Conservation (phyloP, 2,888 invertebrate species). For the Ephialtes manifestator region DNA sequence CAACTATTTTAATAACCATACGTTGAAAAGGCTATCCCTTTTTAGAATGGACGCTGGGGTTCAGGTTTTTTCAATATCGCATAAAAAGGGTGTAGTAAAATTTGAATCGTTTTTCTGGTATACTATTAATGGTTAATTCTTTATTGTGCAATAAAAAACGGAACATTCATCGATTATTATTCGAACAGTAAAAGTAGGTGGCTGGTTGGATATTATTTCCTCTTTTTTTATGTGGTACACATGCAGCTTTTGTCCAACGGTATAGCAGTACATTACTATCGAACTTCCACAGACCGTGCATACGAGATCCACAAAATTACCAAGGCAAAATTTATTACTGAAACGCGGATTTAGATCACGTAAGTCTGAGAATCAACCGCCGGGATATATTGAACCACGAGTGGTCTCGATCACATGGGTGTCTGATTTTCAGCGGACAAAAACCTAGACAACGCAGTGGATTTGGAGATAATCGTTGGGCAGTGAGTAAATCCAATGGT, state of each 20-base stretch:
- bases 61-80: too few species aligned
- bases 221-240: background rate
- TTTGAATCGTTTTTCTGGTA: too few species aligned
- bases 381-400: constrained; percentile 15
- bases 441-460: constrained; percentile 26
- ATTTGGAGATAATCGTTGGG: constrained; percentile 49
- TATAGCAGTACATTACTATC: background rate
- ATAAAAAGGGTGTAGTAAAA: too few species aligned
- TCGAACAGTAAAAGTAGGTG: constrained; percentile 28
- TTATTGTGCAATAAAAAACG: constrained; percentile 26
- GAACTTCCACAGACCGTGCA: background rate
- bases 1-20: too few species aligned
- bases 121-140: constrained; percentile 13
- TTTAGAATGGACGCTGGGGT: too few species aligned
- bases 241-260: background rate
- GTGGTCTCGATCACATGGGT: constrained; percentile 18
- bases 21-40: too few species aligned
- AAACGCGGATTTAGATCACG: background rate
- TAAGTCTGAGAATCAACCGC: background rate
- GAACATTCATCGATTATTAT: constrained; percentile 11
- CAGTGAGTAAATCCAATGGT: constrained; percentile 54
- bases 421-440: constrained; percentile 23
- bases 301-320: background rate
- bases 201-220: constrained; percentile 9
- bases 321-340: background rate